Evolutionary conservation across 1,140 invertebrate species (phyloP), one percentile per base, ranked within the genome.

Genomic region (Heliothis virescens): DNA sequence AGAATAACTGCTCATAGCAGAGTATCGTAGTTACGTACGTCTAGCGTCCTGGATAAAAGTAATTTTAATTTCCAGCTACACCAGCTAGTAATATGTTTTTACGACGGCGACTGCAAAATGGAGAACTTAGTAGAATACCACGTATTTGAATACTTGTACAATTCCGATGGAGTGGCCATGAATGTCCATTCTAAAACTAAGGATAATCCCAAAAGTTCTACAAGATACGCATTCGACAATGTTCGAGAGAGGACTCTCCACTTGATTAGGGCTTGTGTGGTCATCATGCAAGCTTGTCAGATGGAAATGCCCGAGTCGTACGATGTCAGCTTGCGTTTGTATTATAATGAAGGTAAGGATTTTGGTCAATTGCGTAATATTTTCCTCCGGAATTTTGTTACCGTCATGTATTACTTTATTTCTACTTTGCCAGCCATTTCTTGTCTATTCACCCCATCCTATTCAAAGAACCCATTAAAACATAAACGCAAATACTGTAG

Each of bases 121-220:
- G 90, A 91, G 29, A 93, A 90, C 82, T 80, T 94, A 26, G 34
- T 92, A 0, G 92, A 94, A 53, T 91, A 90, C 52, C 87, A 93
- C 60, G 73, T 90, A 2, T 93, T 94, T 79, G 90, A 94, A 76
- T 94, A 91, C 63, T 34, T 79, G 1, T 94, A 94, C 72, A 85
- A 83, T 16, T 69, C 83, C 1, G 82, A 86, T n/a, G 84, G 84
- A 10, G 87, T 89, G 16, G 79, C 84, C n/a, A 79, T 94, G 86
- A 88, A 83, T 26, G 79, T 93, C 0, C 82, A 83, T 16, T 91
- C 90, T 0, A 88, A 86, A 59, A 77, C 29, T 11, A 83, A 82
- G 34, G 82, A 86, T 60, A 80, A 75, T 53, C 48, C 18, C 0
- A 73, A 71, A 59, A 69, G 63, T 2, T 76, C 79, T 1, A 65